These are phyloP conservation scores for Alviniconcha marisindica DNA, from an alignment of 1,140 invertebrate species.

Conservation along the genomic window DNA sequence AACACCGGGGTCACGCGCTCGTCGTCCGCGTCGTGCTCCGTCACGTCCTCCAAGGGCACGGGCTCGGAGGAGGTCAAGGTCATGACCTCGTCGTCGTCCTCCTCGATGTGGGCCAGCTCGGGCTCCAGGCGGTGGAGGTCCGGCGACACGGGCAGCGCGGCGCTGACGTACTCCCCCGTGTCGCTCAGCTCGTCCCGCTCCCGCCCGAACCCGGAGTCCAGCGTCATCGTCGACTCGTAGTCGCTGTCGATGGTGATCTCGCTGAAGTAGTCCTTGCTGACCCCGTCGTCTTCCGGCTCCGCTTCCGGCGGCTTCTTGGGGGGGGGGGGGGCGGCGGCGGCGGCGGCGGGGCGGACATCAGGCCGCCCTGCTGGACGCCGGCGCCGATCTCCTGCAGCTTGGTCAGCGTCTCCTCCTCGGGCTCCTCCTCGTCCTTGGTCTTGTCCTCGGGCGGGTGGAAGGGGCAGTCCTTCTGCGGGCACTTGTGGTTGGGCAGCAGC, in stretches of 20 bases:
- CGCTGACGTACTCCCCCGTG: neutral
- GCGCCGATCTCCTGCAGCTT: conserved; percentile 40
- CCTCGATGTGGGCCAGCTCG: conserved; percentile 19
- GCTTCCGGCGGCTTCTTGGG: neutral
- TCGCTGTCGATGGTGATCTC: conserved; percentile 43
- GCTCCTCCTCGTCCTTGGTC: conserved; percentile 30
- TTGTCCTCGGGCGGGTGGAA: conserved; percentile 50
- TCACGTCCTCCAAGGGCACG: neutral
- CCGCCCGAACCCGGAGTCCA: conserved; percentile 44
- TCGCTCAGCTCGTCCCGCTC: conserved; percentile 39
- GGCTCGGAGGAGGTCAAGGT: neutral
- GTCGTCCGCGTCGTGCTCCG: neutral
- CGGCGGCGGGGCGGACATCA: conserved; percentile 19
- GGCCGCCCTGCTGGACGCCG: conserved; percentile 18
- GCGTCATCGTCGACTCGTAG: conserved; percentile 39
- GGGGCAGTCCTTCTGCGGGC: conserved; percentile 48
- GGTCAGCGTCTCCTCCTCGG: conserved; percentile 30
- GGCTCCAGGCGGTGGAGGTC: conserved; percentile 24
- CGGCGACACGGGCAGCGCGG: neutral
- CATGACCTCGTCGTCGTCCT: conserved; percentile 21
- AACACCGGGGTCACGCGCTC: conserved; percentile 13
- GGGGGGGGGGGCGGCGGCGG: neutral
- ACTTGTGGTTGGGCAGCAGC: conserved; percentile 52
- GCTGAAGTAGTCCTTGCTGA: conserved; percentile 27
- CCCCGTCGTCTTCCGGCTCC: neutral